These are phyloP conservation scores for Bothrops jararaca DNA, from an alignment of 2,113 vertebrate species.

Conservation along the genomic window DNA sequence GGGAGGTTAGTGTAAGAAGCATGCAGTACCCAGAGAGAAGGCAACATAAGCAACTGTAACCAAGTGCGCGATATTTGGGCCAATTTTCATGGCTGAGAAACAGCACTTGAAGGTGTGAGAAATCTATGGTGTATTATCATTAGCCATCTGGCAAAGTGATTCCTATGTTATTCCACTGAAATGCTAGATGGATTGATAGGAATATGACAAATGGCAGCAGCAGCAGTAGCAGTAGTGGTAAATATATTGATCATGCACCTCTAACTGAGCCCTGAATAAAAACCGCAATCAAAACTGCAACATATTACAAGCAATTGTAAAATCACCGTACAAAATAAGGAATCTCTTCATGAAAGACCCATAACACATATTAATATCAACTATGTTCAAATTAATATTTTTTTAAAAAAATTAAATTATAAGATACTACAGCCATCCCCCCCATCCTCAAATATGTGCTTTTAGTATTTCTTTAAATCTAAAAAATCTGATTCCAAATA, in stretches of 20 bases:
- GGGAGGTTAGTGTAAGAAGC: constrained; percentile 38
- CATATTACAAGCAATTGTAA: neutral
- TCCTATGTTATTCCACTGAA: neutral
- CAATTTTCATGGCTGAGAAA: neutral
- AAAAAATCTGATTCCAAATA: neutral
- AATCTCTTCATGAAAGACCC: neutral
- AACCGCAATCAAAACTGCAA: neutral
- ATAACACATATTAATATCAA: neutral
- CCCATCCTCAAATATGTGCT: neutral
- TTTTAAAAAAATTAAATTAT: neutral
- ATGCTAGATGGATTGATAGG: neutral
- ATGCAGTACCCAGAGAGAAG: constrained; percentile 43
- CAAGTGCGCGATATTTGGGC: constrained; percentile 27
- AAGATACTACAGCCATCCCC: neutral
- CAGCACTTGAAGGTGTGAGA: neutral
- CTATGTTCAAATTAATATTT: neutral
- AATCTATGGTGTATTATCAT: neutral
- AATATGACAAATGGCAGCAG: neutral
- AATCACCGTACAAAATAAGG: neutral
- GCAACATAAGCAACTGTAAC: constrained; percentile 43
- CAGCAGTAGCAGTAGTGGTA: neutral
- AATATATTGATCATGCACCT: neutral
- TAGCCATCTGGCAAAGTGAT: neutral
- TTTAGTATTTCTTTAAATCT: neutral
- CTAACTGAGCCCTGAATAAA: neutral